phyloP scores from a whole-genome alignment of 2,113 vertebrate species.

The Tor tambroides region DNA sequence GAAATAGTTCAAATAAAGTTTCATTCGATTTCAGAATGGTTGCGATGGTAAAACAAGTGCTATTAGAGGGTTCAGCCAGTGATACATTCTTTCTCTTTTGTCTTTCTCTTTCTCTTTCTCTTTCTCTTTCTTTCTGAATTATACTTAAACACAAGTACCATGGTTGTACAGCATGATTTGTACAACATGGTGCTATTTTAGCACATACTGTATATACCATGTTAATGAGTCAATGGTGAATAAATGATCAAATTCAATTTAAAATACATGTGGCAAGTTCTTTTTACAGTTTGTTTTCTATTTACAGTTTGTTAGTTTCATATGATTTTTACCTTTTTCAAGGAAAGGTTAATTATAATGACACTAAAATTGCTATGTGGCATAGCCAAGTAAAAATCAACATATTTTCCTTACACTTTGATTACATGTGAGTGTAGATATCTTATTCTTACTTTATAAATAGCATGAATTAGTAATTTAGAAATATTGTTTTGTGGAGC shows the following conservation, averaged over 20 bases:
- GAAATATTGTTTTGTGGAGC: neutral
- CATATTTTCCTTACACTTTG: no score
- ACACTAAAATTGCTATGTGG: neutral
- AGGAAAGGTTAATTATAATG: neutral
- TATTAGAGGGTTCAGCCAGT: slow-evolving; percentile 68
- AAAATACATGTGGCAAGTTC: neutral
- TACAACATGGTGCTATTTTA: no score
- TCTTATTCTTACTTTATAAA: no score
- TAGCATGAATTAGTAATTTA: no score
- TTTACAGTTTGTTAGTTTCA: neutral
- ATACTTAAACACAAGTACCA: neutral
- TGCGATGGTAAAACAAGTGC: slow-evolving; percentile 72
- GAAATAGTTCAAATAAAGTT: slow-evolving; percentile 76
- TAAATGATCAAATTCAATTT: neutral
- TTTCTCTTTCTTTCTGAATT: neutral
- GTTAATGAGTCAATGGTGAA: neutral
- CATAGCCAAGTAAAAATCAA: no score
- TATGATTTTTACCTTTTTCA: neutral
- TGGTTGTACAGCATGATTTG: neutral
- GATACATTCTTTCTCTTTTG: neutral
- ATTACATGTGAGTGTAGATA: no score
- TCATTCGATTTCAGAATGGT: slow-evolving; percentile 71
- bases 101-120: neutral
- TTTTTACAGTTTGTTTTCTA: neutral
- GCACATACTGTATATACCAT: no score